These are phyloP conservation scores for Drosophila nigromelanica DNA, from an alignment of 1,140 invertebrate species.

Conservation along the genomic window DNA sequence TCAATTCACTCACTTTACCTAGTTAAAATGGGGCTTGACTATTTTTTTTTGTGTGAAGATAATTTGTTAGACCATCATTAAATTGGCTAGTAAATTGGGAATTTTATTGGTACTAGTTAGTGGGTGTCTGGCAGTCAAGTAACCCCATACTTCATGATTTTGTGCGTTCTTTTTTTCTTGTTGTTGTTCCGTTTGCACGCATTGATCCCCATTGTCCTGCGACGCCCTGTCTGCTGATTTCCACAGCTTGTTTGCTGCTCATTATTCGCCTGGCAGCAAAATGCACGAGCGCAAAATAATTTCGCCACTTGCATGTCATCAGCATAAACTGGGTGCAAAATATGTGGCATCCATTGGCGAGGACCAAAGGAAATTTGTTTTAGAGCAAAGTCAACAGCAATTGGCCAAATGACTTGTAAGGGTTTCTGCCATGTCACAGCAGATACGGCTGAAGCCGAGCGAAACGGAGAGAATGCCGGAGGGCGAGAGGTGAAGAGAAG, in stretches of 20 bases:
- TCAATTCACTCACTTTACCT: background rate
- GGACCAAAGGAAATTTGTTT: slow-evolving; percentile 65
- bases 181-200: background rate
- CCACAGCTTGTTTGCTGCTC: slow-evolving; percentile 71
- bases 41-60: background rate
- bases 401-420: slow-evolving; percentile 75
- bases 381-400: slow-evolving; percentile 76
- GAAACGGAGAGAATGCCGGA: background rate
- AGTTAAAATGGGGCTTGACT: background rate
- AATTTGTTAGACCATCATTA: slow-evolving; percentile 8
- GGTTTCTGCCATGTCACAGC: slow-evolving; percentile 29
- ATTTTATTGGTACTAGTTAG: background rate
- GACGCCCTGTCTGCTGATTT: slow-evolving; percentile 42
- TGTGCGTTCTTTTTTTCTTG: slow-evolving; percentile 5
- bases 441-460: background rate
- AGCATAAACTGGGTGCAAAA: slow-evolving; percentile 82
- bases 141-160: background rate
- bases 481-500: background rate
- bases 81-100: background rate
- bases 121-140: slow-evolving; percentile 4
- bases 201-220: slow-evolving; percentile 5
- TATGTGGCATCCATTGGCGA: slow-evolving; percentile 59
- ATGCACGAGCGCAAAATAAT: slow-evolving; percentile 63
- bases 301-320: slow-evolving; percentile 82
- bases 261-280: slow-evolving; percentile 59